A percentile compares a stretch with the other conserved stretches of the same genome.
Evolutionary conservation across 2,888 invertebrate genomes (phyloP).

Genomic region (Himalopsyche anomala): DNA sequence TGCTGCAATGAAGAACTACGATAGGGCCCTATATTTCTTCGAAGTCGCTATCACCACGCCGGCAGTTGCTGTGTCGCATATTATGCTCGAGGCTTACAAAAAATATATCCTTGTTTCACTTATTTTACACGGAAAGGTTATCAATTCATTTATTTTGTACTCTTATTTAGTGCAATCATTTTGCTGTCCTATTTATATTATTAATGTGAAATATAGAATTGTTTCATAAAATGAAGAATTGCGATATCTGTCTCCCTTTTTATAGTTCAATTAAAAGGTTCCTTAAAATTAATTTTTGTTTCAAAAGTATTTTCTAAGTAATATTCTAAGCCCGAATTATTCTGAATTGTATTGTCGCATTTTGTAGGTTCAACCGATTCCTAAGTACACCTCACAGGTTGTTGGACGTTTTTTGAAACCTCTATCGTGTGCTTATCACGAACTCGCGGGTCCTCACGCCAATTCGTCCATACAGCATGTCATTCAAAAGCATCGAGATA

Average conservation of each 20-base stretch:
- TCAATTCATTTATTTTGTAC: slow-evolving; percentile 7
- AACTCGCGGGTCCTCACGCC: slow-evolving; percentile 89
- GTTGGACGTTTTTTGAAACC: slow-evolving; percentile 91
- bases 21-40: slow-evolving; percentile 94
- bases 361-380: slow-evolving; percentile 80
- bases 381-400: slow-evolving; percentile 91
- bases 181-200: background rate
- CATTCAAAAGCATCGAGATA: slow-evolving; percentile 88
- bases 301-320: no score
- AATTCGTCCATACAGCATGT: slow-evolving; percentile 82
- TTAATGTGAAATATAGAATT: background rate
- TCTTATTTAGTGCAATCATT: background rate
- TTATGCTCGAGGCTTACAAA: slow-evolving; percentile 98
- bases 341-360: background rate
- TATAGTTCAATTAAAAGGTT: no score
- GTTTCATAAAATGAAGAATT: background rate
- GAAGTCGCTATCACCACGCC: slow-evolving; percentile 98
- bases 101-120: slow-evolving; percentile 96
- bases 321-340: no score
- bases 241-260: background rate
- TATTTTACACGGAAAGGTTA: slow-evolving; percentile 93
- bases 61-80: slow-evolving; percentile 94
- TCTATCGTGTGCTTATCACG: slow-evolving; percentile 90
- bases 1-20: slow-evolving; percentile 93
- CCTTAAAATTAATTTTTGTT: background rate